These are phyloP conservation scores for Lycodopsis pacificus DNA, from an alignment of 2,797 vertebrate species.

Conservation along the genomic window DNA sequence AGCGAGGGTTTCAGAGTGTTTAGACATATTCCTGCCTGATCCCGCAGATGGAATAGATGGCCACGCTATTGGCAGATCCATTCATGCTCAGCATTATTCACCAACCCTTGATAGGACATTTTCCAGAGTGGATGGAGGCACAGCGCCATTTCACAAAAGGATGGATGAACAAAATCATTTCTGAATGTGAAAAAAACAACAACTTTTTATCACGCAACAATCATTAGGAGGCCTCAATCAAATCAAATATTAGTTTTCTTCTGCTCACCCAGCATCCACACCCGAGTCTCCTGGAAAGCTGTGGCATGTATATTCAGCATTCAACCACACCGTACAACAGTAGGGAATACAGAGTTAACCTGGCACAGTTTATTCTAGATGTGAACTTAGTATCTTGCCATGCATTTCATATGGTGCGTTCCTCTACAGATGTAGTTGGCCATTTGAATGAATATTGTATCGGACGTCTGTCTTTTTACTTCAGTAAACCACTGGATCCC, in stretches of 20 bases:
- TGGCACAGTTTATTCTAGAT: slow-evolving; percentile 3
- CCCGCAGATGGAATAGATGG: slow-evolving; percentile 28
- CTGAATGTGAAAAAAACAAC: slow-evolving; percentile 30
- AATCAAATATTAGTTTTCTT: slow-evolving; percentile 19
- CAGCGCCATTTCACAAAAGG: slow-evolving; percentile 23
- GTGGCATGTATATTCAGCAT: slow-evolving; percentile 8
- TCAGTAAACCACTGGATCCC: slow-evolving; percentile 33
- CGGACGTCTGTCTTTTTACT: slow-evolving; percentile 47
- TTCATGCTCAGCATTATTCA: slow-evolving; percentile 26
- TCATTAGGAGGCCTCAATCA: not conserved
- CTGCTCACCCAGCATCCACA: not conserved
- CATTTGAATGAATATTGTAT: slow-evolving; percentile 58
- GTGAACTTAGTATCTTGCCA: slow-evolving; percentile 1
- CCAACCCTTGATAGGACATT: slow-evolving; percentile 30
- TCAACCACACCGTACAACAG: not conserved
- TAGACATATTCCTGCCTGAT: slow-evolving; percentile 38
- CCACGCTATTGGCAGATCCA: slow-evolving; percentile 16
- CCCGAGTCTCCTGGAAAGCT: slow-evolving; percentile 3
- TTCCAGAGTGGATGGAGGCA: slow-evolving; percentile 8
- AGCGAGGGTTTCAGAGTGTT: slow-evolving; percentile 29
- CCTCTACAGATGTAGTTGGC: slow-evolving; percentile 20
- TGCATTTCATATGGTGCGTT: slow-evolving; percentile 11
- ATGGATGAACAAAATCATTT: slow-evolving; percentile 43
- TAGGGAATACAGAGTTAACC: slow-evolving; percentile 4
- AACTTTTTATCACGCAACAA: slow-evolving; percentile 20